These are phyloP conservation scores for Protobothrops mucrosquamatus DNA, from an alignment of 2,113 vertebrate genomes.

Conservation along the genomic window DNA sequence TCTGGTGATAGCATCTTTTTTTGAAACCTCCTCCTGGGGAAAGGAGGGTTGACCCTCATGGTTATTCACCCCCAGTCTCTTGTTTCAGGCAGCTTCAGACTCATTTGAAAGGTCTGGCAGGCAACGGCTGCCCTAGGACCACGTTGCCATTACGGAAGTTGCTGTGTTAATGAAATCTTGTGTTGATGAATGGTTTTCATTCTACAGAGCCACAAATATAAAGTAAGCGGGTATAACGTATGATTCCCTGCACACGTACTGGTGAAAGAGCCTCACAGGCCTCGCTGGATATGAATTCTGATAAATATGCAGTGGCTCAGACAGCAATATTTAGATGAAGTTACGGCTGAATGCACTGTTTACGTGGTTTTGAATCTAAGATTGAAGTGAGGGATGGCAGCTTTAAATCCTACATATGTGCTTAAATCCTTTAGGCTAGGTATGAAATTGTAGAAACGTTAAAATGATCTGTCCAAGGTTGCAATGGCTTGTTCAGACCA, in stretches of 20 bases:
- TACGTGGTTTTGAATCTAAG: not conserved
- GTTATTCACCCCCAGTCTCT: not conserved
- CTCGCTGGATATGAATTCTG: not conserved
- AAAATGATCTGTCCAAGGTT: not conserved
- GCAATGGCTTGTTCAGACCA: not conserved
- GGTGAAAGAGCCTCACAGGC: not conserved
- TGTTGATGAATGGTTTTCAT: not conserved
- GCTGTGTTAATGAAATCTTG: not conserved
- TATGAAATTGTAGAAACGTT: not conserved
- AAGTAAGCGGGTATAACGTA: not conserved
- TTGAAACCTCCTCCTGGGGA: not conserved
- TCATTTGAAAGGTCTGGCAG: not conserved
- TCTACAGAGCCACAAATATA: not conserved
- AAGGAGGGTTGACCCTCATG: not conserved
- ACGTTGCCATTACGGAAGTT: not conserved
- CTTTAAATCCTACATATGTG: not conserved
- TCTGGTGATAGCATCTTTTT: not conserved
- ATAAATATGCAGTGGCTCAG: not conserved
- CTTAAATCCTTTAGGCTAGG: not conserved
- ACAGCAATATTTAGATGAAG: not conserved
- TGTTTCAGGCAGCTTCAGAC: not conserved
- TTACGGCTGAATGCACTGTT: slow-evolving; percentile 14
- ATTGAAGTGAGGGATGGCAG: not conserved
- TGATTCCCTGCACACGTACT: not conserved
- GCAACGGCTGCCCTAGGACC: not conserved